phyloP scores from a whole-genome alignment of 2,797 vertebrate species.

The Diceros bicornis region DNA sequence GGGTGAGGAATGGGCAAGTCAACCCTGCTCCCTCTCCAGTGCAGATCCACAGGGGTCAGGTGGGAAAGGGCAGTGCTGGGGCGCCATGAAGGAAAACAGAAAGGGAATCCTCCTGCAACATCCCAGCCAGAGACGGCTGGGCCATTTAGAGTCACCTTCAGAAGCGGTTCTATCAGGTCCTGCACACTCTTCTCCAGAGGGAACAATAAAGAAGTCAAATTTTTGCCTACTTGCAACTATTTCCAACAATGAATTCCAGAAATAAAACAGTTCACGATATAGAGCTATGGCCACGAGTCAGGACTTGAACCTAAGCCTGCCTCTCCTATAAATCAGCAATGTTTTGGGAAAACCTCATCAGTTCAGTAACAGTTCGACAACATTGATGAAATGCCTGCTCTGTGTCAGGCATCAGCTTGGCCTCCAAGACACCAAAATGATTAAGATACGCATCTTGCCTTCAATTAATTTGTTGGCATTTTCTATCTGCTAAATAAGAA shows the following conservation, averaged over 20 bases:
- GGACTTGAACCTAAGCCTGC: background rate
- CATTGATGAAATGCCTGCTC: rapidly evolving
- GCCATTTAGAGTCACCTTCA: background rate
- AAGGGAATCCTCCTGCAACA: background rate
- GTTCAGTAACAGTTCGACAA: background rate
- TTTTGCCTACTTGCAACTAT: background rate
- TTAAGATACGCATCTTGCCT: rapidly evolving
- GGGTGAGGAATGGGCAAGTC: rapidly evolving
- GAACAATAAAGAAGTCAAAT: background rate
- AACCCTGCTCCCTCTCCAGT: background rate
- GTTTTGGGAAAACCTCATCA: rapidly evolving
- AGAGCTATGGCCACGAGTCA: background rate
- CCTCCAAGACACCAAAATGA: background rate
- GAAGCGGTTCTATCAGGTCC: rapidly evolving
- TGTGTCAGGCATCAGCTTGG: rapidly evolving
- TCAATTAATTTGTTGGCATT: no score
- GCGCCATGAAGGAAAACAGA: background rate
- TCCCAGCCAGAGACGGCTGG: rapidly evolving
- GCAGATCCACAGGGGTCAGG: rapidly evolving
- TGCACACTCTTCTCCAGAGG: background rate
- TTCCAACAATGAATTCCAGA: background rate
- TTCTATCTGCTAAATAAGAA: background rate
- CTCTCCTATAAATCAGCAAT: background rate
- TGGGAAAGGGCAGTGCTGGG: rapidly evolving
- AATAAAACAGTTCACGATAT: background rate